Base-by-base conservation (phyloP, 2,888 invertebrate genomes). In the Acrobeloides nanus region DNA sequence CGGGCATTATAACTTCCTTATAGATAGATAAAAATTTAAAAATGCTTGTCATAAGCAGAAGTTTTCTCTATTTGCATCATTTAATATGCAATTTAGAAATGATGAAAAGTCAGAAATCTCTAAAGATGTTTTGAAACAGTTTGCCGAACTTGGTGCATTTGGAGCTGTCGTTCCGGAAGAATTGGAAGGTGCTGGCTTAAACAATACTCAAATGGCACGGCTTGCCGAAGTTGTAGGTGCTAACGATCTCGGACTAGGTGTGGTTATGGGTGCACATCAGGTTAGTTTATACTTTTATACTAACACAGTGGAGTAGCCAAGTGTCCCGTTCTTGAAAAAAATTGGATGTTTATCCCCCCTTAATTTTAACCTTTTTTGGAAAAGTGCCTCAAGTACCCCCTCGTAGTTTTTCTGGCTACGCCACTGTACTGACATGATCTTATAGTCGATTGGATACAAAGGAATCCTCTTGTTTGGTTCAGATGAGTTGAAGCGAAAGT, bases 221-320 rank as follows among this genome's bases (percentile, higher is more conserved):
- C 80, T 92, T 45, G 90, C 88, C 27, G 89, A 95, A 80, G 82
- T 92, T 68, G 87, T 93, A 33, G 95, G 95, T 49, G 82, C 82
- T 38, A 80, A 89, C 77, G 97, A 97, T 79, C 81, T 99, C 60
- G 93, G 87, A n/a, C 82, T 97, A 44, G 90, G 87, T 62, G 90
- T 97, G 68, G 84, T 85, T 25, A 81, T 97, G 51, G 97, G 95
- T 57, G 93, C 97, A 55, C 97, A 97, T 80, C 95, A 97, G n/a
- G n/a, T n/a, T n/a, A n/a, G n/a, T n/a, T n/a, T n/a, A n/a, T n/a
- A n/a, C n/a, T n/a, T n/a, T n/a, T n/a, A n/a, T n/a, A n/a, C n/a
- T n/a, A n/a, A n/a, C n/a, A n/a, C n/a, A n/a, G n/a, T n/a, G n/a
- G n/a, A n/a, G n/a, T n/a, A n/a, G n/a, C n/a, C n/a, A n/a, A n/a